Evolutionary conservation across 2,888 invertebrate species (phyloP), one percentile per base, ranked within the genome.

Genomic region (Trisateles emortualis): DNA sequence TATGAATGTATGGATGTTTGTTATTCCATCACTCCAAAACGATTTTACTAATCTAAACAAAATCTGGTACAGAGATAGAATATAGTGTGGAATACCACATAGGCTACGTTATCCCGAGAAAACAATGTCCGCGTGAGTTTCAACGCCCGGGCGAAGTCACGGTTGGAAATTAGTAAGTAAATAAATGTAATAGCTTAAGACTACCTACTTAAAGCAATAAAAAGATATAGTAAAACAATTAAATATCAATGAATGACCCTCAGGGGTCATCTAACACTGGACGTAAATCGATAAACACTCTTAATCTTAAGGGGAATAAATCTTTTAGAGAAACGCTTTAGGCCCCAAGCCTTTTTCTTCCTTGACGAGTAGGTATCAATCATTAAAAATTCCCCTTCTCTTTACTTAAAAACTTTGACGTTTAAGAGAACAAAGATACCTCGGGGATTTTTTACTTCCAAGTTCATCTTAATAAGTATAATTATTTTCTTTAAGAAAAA

Each of bases 331-430:
- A 50, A 46, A 14, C 17, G 32, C 19, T 3, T 22, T 2, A 14
- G 16, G 11, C 22, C 11, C 11, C 19, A 13, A 36, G 8, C 5
- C 22, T 36, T 8, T 52, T 33, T 47, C 44, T 26, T 8, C 26
- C 8, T 26, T 26, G 26, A 26, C 48, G 36, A 44, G 46, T 41
- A 42, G 59, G 47, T 50, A 64, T 41, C 40, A 64, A 64, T 47
- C 26, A 39, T 52, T 47, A 53, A 52, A 42, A 46, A 40, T 17
- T 26, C 36, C 29, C 1, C 19, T 19, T 8, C n/a, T n/a, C n/a
- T 14, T 53, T 32, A 41, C 38, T n/a, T 0, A 36, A 36, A 39
- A 39, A 39, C 39, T 39, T 22, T 39, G 19, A 24, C 10, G 29
- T 38, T 36, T 10, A 16, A 45, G 41, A 39, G 39, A 38, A 38